A percentile compares a stretch with the other conserved stretches of the same genome.
These are phyloP conservation scores for Bradysia coprophila DNA, from an alignment of 1,140 invertebrate species.

Conservation along the genomic window DNA sequence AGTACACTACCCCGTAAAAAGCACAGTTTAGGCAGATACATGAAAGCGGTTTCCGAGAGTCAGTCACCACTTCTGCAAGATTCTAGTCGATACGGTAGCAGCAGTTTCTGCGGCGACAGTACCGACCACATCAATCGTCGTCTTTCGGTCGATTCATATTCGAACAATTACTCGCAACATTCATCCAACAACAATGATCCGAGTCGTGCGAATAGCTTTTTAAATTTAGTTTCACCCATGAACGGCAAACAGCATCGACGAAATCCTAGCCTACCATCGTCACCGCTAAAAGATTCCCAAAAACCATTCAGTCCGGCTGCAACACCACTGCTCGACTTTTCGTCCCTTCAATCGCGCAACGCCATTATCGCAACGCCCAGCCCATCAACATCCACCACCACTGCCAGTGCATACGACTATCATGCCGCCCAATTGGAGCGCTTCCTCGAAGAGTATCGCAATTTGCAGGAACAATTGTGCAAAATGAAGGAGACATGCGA, in stretches of 20 bases:
- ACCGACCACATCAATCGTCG: conserved; percentile 5
- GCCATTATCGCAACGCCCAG: conserved; percentile 16
- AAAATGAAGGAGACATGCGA: conserved; percentile 60
- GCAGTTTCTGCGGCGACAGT: conserved; percentile 16
- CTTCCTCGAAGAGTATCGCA: conserved; percentile 56
- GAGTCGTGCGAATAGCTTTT: conserved; percentile 19
- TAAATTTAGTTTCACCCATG: conserved; percentile 16
- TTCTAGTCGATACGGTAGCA: conserved; percentile 22
- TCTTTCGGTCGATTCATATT: conserved; percentile 6
- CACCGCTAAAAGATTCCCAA: conserved; percentile 13
- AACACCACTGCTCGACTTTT: conserved; percentile 19
- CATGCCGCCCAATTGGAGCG: conserved; percentile 54
- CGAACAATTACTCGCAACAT: conserved; percentile 11
- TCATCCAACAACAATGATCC: conserved; percentile 9
- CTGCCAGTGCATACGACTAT: conserved; percentile 41
- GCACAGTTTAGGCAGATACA: conserved; percentile 23
- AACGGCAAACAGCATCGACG: conserved; percentile 2
- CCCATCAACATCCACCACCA: conserved; percentile 25
- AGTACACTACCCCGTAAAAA: conserved; percentile 38
- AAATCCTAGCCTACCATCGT: conserved; percentile 16
- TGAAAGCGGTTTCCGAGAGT: conserved; percentile 37
- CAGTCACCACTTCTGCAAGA: conserved; percentile 40
- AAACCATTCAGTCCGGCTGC: conserved; percentile 19
- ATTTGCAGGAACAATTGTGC: conserved; percentile 49
- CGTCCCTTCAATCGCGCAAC: conserved; percentile 3